Evolutionary conservation across 2,113 vertebrate species (phyloP).

Genomic region (Neoarius graeffei): DNA sequence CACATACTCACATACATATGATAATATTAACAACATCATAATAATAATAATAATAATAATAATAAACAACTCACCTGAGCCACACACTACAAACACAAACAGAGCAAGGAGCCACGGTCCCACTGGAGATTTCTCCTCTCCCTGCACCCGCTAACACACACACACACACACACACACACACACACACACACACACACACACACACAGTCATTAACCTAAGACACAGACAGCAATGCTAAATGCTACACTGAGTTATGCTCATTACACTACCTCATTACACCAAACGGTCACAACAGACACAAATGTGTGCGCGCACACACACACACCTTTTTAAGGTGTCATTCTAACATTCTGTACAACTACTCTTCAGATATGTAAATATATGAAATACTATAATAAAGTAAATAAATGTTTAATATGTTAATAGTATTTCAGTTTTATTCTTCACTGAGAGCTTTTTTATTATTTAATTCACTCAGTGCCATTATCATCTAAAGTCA

Average conservation of each 20-base stretch:
- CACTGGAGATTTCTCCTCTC: slow-evolving; percentile 50
- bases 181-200: slow-evolving; percentile 35
- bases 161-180: slow-evolving; percentile 38
- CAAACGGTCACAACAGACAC: neutral
- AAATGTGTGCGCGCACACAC: neutral
- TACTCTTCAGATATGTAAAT: neutral
- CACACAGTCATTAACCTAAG: neutral
- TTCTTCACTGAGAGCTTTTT: neutral
- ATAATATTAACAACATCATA: neutral
- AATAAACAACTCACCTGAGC: slow-evolving; percentile 43
- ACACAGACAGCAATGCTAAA: too few relatives aligned
- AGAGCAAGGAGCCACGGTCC: slow-evolving; percentile 50
- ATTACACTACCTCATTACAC: neutral
- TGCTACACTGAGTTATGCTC: too few relatives aligned
- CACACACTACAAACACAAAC: slow-evolving; percentile 50
- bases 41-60: neutral
- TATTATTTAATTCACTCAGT: neutral
- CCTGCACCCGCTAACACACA: slow-evolving; percentile 43
- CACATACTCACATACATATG: neutral
- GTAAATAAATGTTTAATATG: too few relatives aligned
- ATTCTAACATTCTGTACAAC: neutral
- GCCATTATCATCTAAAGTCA: too few relatives aligned
- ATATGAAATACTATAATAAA: neutral
- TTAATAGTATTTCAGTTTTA: too few relatives aligned
- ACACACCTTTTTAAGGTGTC: neutral